Evolutionary conservation across 2,113 vertebrate genomes (phyloP).

Genomic region (Serilophus lunatus): DNA sequence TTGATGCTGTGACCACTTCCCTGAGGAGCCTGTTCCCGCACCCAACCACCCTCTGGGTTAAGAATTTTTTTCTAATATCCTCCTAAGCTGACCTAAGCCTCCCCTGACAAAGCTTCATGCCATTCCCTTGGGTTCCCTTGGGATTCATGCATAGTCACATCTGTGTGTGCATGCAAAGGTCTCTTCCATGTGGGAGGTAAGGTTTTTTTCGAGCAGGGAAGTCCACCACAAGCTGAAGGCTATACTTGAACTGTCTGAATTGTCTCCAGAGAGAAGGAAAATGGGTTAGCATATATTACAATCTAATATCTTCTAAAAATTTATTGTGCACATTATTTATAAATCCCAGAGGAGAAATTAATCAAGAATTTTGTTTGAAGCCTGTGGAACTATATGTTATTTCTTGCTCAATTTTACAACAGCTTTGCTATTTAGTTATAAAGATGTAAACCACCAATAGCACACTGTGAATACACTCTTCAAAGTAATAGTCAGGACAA

Average conservation of each 20-base stretch:
- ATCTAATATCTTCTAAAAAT: neutral
- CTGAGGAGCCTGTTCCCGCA: neutral
- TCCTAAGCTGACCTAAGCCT: too few relatives aligned
- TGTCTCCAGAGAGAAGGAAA: neutral
- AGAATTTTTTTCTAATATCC: neutral
- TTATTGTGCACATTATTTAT: neutral
- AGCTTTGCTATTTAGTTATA: neutral
- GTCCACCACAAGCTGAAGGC: neutral
- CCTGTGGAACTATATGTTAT: neutral
- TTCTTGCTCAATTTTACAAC: neutral
- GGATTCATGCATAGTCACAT: neutral
- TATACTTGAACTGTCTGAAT: neutral
- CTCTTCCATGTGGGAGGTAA: neutral
- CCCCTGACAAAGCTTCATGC: neutral
- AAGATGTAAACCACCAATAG: neutral
- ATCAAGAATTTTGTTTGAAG: neutral
- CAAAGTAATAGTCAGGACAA: neutral
- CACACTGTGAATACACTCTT: neutral
- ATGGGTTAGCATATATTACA: neutral
- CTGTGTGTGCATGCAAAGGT: accelerated
- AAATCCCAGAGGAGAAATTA: neutral
- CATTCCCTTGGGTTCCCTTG: neutral
- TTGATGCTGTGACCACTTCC: neutral
- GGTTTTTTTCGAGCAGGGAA: neutral
- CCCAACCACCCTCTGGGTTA: neutral